Conservation (phyloP, 2,888 invertebrate species). For the Sminthurides aquaticus region DNA sequence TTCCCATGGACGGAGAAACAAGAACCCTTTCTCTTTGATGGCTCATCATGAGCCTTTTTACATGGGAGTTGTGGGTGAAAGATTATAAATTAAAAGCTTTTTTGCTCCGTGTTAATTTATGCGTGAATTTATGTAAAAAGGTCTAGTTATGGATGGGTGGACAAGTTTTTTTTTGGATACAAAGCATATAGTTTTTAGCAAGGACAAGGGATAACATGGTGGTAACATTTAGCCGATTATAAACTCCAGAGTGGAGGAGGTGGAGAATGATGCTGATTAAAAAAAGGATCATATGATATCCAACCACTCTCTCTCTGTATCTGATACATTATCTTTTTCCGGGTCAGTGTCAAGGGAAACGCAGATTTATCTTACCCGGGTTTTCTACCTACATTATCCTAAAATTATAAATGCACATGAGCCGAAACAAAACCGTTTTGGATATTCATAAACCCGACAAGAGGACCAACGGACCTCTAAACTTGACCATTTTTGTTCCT, state of each 20-base stretch:
- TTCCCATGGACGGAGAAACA: too few relatives aligned
- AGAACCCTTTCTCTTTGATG: too few relatives aligned
- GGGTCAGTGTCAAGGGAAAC: background rate
- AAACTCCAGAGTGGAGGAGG: background rate
- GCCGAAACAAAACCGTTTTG: background rate
- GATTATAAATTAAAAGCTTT: background rate
- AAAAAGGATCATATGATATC: background rate
- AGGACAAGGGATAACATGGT: background rate
- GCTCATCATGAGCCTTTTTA: background rate
- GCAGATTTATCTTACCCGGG: background rate
- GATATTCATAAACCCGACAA: background rate
- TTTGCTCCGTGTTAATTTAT: background rate
- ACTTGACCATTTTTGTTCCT: background rate
- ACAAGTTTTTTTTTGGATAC: background rate
- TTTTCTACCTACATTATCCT: background rate
- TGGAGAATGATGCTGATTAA: background rate
- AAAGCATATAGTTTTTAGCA: background rate
- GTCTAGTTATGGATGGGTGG: background rate
- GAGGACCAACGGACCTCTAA: background rate
- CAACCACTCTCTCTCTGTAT: background rate
- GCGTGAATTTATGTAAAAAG: background rate
- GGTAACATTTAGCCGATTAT: background rate
- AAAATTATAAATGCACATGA: background rate
- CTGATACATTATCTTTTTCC: background rate
- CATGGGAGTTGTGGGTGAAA: background rate